phyloP scores from a whole-genome alignment of 1,140 invertebrate species.

The Scaptomyza graminum region DNA sequence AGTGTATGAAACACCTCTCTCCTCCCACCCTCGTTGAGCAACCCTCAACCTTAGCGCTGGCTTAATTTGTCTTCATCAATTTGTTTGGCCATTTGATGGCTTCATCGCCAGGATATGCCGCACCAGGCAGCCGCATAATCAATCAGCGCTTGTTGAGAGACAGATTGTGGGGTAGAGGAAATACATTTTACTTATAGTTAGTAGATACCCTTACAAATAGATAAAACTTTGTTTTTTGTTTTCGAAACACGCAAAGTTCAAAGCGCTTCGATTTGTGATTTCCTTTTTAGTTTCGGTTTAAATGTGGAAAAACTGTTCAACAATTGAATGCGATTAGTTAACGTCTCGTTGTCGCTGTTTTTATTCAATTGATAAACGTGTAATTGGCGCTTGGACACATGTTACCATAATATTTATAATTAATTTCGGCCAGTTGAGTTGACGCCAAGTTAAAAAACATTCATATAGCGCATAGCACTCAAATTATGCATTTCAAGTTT shows the following conservation, averaged over 20 bases:
- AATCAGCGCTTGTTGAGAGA: slow-evolving; percentile 65
- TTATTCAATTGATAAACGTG: slow-evolving; percentile 45
- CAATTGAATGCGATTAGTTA: slow-evolving; percentile 74
- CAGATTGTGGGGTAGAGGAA: not conserved
- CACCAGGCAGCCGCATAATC: slow-evolving; percentile 52
- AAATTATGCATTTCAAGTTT: slow-evolving; percentile 75
- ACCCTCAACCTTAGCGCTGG: not conserved
- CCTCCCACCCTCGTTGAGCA: not conserved
- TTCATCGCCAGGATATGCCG: slow-evolving; percentile 51
- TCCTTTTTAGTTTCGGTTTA: slow-evolving; percentile 27
- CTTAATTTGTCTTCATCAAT: slow-evolving; percentile 75
- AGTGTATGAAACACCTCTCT: slow-evolving; percentile 50
- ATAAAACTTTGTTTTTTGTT: slow-evolving; percentile 23
- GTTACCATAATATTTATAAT: slow-evolving; percentile 56
- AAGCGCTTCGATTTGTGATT: slow-evolving; percentile 22
- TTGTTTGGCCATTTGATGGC: slow-evolving; percentile 71
- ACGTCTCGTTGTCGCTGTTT: slow-evolving; percentile 29
- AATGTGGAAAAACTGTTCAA: slow-evolving; percentile 39
- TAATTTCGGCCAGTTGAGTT: slow-evolving; percentile 29
- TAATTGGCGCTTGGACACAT: slow-evolving; percentile 48
- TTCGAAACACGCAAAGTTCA: slow-evolving; percentile 39
- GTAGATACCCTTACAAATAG: slow-evolving; percentile 8
- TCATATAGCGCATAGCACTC: slow-evolving; percentile 1
- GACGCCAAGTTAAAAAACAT: not conserved
- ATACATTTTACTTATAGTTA: not conserved